Percentiles rank a stretch among this genome's conserved stretches.
These are phyloP conservation scores for Dendrocincla fuliginosa DNA, from an alignment of 2,797 vertebrate genomes.

Conservation along the genomic window DNA sequence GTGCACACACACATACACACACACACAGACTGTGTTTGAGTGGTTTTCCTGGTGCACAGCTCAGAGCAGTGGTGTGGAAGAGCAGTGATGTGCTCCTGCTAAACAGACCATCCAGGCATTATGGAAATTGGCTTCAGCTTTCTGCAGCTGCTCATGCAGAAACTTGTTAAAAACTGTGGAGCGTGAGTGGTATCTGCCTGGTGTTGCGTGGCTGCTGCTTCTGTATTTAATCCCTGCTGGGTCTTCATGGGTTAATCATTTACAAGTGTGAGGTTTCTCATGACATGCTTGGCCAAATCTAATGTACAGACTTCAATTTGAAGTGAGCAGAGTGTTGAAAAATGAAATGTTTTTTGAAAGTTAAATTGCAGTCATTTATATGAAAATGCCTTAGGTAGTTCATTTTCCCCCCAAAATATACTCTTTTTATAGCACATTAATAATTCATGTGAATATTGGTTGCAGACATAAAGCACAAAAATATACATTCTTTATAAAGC, in stretches of 20 bases:
- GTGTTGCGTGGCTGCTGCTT: background rate
- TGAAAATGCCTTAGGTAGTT: constrained; percentile 44
- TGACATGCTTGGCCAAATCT: constrained; percentile 20
- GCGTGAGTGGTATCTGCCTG: background rate
- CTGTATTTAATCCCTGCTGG: background rate
- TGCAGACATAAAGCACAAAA: constrained; percentile 29
- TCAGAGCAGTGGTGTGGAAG: background rate
- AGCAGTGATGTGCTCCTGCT: background rate
- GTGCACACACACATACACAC: background rate
- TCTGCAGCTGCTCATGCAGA: background rate
- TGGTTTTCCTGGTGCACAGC: background rate
- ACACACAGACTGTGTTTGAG: background rate
- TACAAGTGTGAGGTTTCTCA: background rate
- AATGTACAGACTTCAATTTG: constrained; percentile 17
- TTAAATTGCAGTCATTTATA: constrained; percentile 57
- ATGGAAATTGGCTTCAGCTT: background rate
- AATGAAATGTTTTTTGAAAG: constrained; percentile 41
- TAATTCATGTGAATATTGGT: constrained; percentile 53
- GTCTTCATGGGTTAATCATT: constrained; percentile 35
- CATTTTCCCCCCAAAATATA: background rate
- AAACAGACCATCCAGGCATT: background rate
- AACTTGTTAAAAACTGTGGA: background rate
- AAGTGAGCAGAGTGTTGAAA: constrained; percentile 15
- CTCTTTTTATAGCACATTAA: constrained; percentile 42
- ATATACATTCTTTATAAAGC: constrained; percentile 11